These are phyloP conservation scores for Porites lobata DNA, from an alignment of 92 coral and sea anemone genomes.

Conservation along the genomic window DNA sequence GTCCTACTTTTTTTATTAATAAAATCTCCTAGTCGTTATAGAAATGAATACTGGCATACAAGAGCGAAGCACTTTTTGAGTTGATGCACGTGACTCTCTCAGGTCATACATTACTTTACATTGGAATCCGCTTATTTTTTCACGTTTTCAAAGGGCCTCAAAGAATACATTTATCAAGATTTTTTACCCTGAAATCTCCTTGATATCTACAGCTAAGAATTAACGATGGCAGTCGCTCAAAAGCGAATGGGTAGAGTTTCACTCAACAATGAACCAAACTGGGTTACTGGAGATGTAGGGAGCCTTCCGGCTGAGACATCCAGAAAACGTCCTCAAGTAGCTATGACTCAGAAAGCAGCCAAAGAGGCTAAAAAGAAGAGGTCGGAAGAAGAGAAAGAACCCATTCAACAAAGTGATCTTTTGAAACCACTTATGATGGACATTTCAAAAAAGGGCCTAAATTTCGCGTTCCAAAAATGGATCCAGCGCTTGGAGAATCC, in stretches of 20 bases:
- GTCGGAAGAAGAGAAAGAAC: background rate
- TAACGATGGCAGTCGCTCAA: constrained; percentile 25
- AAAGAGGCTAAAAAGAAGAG: background rate
- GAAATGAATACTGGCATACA: no score
- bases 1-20: no score
- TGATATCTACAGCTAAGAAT: constrained; percentile 44
- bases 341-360: background rate
- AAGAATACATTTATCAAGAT: no score
- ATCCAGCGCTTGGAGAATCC: background rate
- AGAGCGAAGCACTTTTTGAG: no score
- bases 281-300: constrained; percentile 19
- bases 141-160: no score
- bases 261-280: background rate
- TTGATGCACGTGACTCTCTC: no score
- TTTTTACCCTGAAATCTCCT: background rate
- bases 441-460: constrained; percentile 18
- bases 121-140: no score
- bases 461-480: constrained; percentile 29
- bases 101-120: no score
- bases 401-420: constrained; percentile 48
- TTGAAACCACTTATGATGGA: constrained; percentile 18
- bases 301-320: background rate
- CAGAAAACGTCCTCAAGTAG: background rate
- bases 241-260: constrained; percentile 33
- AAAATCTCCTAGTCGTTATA: no score